Base-by-base conservation (phyloP, 2,797 vertebrate species). In the Girardinus metallicus region DNA sequence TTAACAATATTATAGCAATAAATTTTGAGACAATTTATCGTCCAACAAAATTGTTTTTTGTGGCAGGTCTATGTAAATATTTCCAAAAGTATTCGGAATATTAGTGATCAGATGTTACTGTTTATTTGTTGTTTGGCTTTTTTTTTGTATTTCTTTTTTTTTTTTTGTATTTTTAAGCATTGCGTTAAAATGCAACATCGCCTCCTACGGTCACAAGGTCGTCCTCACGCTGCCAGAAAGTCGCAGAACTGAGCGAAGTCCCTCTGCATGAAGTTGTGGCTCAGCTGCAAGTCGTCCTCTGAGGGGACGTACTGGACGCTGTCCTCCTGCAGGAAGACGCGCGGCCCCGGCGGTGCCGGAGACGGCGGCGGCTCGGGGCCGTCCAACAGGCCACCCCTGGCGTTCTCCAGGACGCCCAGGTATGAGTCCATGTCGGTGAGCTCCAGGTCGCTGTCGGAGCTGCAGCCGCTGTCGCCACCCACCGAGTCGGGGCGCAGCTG, bases 401-500 rank as follows among this genome's bases (percentile, higher is more conserved):
- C 96, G 80, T 97, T 97, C 92, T 98, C 97, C 91, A 97, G 95
- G 87, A 96, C 96, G 2, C 96, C 95, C 84, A 97, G 89, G 88
- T 97, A 97, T 0, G 97, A 96, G 93, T 97, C 97, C 96, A 97
- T 97, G 88, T 97, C 97, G 2, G 96, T 95, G 73, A 96, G 95
- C 91, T 98, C 97, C 92, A 93, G 81, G 87, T 97, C 97, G 73
- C 96, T 96, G 91, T 97, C 96, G 0, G 97, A 96, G 74, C 92
- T 82, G 80, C 88, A 87, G 83, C 91, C 83, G 4, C 89, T 86
- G 88, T 97, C 97, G 4, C 95, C 96, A 9, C 97, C 97, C 78
- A 97, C 93, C 0, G 97, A 97, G 92, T 98, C 97, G 0, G 97
- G 97, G 36, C 96, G 94, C 94, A 98, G 93, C 81, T 97, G 96